Percentiles rank a stretch among this genome's conserved stretches.
phyloP scores from a whole-genome alignment of 2,888 invertebrate species.

The Acronicta psi region DNA sequence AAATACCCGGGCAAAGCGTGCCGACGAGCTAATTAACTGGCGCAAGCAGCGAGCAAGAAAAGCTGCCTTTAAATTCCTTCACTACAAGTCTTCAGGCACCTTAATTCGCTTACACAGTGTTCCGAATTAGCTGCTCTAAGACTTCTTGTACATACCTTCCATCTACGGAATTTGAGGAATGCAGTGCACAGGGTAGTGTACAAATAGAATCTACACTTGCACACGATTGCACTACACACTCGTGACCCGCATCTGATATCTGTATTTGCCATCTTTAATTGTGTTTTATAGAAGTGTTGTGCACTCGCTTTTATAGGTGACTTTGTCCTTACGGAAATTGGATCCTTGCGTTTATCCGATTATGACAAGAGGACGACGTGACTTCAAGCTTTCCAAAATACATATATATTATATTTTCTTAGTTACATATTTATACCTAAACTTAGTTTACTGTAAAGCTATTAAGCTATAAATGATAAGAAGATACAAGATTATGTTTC shows the following conservation, averaged over 20 bases:
- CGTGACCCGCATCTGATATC: constrained; percentile 43
- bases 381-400: background rate
- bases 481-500: too few relatives aligned
- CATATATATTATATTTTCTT: too few relatives aligned
- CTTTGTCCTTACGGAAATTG: background rate
- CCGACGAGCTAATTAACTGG: constrained; percentile 67
- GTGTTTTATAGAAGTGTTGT: constrained; percentile 8
- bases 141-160: constrained; percentile 32
- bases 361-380: background rate
- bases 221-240: constrained; percentile 7
- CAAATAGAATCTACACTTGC: constrained; percentile 21
- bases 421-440: too few relatives aligned
- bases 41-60: constrained; percentile 55
- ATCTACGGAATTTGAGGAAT: constrained; percentile 28
- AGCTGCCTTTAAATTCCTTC: constrained; percentile 63
- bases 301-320: background rate
- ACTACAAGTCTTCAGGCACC: constrained; percentile 60
- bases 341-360: background rate
- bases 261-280: constrained; percentile 35
- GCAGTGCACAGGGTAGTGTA: constrained; percentile 14
- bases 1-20: constrained; percentile 55
- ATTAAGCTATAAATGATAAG: too few relatives aligned
- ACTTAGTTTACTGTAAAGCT: too few relatives aligned
- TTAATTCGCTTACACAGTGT: constrained; percentile 60
- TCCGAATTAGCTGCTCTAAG: constrained; percentile 44